Conservation (phyloP, 1,140 invertebrate genomes). For the Druon quercuslanigerum region DNA sequence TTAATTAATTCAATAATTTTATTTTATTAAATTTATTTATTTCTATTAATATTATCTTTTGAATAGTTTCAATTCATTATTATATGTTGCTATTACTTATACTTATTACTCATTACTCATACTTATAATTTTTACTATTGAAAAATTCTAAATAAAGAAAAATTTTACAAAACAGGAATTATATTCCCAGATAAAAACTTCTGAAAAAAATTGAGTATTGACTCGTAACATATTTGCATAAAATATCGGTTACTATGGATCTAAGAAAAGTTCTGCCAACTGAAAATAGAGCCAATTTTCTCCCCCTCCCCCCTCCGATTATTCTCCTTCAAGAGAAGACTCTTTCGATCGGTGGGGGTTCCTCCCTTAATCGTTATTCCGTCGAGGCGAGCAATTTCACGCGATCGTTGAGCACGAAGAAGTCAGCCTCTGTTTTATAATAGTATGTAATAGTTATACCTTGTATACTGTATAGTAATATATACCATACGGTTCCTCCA, state of each 20-base stretch:
- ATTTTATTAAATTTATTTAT: too few species aligned
- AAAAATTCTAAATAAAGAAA: too few species aligned
- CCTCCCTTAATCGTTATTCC: conserved; percentile 37
- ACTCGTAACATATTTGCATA: neutral
- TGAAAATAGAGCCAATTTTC: neutral
- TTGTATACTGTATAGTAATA: neutral
- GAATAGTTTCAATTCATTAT: too few species aligned
- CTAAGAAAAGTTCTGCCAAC: neutral
- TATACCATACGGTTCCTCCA: conserved; percentile 10
- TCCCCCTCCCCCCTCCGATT: neutral
- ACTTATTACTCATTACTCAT: too few species aligned
- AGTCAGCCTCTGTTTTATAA: conserved; percentile 14
- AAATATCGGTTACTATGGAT: neutral
- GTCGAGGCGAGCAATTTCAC: conserved; percentile 42
- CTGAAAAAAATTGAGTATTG: neutral
- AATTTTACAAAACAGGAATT: too few species aligned
- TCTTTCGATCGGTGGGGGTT: neutral
- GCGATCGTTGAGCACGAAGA: conserved; percentile 19
- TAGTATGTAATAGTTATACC: neutral
- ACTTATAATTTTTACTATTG: too few species aligned
- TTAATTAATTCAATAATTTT: too few species aligned
- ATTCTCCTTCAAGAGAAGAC: neutral
- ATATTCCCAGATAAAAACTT: too few species aligned
- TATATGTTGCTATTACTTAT: too few species aligned
- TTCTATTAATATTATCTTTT: too few species aligned